Evolutionary conservation across 2,797 vertebrate species (phyloP), one percentile per base, ranked within the genome.

Genomic region (Oreochromis mossambicus): DNA sequence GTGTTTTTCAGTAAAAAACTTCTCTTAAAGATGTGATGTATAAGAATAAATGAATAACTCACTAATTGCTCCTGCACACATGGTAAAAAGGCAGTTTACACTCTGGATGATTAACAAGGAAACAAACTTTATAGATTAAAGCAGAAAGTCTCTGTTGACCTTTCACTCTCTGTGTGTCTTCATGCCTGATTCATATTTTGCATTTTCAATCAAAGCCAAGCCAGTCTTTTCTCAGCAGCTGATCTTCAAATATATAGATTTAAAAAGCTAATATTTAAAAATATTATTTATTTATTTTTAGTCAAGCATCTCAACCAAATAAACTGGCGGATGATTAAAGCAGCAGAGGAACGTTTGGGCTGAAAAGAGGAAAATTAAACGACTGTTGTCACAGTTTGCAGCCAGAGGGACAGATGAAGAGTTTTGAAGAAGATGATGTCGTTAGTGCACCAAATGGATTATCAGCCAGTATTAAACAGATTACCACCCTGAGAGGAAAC

Each of bases 1-100:
- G 1, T 0, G 0, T 21, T 66, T 66, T 66, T 21, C 10, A 38
- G 6, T 66, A 0, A 0, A 1, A 38, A 66, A 14, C 7, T 0
- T 66, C 4, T 66, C 34, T 14, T 38, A 66, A 41, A n/a, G 61
- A 21, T 14, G 19, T 66, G 34, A 21, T 0, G 12, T 2, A 66
- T 66, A 14, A 66, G 61, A 66, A 14, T 38, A 66, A 66, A 66
- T 8, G 7, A 66, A 38, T 21, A 2, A 66, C 3, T 38, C 61
- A 38, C 1, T 21, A 14, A 2, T 8, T 0, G 3, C 61, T 63
- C 3, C 11, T 38, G 61, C 19, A 8, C 11, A 7, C 34, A 13
- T 0, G 34, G 34, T 66, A 3, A 14, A 66, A n/a, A 13, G 0
- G 29, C 66, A 81, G 7, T 43, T 79, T 55, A 56, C 48, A 54